Conservation (phyloP, 2,888 invertebrate genomes). For the Baccha elongata region DNA sequence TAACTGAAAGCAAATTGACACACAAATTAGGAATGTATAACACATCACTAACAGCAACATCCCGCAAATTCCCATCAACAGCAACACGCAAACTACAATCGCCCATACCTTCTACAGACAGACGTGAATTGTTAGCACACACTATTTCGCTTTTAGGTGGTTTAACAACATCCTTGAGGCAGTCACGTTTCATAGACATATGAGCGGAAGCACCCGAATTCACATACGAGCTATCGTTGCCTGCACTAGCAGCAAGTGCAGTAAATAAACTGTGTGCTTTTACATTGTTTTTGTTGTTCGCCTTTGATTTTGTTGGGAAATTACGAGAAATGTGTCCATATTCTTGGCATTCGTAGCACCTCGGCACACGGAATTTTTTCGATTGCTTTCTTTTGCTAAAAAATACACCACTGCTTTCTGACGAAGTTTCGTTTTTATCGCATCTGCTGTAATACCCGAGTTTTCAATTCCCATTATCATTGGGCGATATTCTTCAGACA, state of each 20-base stretch:
- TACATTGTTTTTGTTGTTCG: background rate
- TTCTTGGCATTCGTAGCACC: constrained; percentile 33
- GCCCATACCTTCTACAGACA: background rate
- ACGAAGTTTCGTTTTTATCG: constrained; percentile 73
- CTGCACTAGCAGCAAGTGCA: background rate
- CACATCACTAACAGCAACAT: constrained; percentile 11
- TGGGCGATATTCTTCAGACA: background rate
- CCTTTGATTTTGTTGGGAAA: constrained; percentile 17
- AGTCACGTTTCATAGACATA: background rate
- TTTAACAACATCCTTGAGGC: background rate
- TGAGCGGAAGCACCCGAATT: background rate
- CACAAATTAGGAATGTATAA: constrained; percentile 12
- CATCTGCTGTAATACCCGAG: constrained; percentile 73
- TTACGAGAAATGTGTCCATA: constrained; percentile 29
- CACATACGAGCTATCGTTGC: background rate
- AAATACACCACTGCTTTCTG: background rate
- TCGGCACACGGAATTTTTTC: constrained; percentile 7
- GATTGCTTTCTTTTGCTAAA: background rate
- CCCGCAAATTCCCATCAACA: background rate
- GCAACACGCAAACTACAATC: background rate
- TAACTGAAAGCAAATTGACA: constrained; percentile 8
- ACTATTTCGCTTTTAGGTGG: background rate
- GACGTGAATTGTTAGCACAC: background rate
- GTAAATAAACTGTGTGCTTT: background rate
- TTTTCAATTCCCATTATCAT: background rate